These are phyloP conservation scores for Serilophus lunatus DNA, from an alignment of 2,113 vertebrate species.

Conservation along the genomic window DNA sequence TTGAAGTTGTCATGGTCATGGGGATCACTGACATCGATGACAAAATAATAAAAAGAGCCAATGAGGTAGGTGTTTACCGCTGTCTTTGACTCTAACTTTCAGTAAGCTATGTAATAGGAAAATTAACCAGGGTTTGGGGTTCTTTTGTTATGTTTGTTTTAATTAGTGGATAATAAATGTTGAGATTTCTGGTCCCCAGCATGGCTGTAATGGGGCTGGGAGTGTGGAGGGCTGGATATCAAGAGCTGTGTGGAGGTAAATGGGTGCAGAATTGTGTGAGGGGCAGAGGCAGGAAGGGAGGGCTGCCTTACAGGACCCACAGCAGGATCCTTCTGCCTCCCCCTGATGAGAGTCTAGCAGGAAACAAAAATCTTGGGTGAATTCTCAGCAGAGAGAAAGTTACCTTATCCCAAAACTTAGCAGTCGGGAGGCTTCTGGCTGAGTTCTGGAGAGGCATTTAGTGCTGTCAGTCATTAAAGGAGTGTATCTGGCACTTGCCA, in stretches of 20 bases:
- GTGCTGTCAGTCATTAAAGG: accelerated
- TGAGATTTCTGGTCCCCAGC: neutral
- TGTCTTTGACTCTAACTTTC: neutral
- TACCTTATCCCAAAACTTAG: neutral
- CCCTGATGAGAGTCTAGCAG: neutral
- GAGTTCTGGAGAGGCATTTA: neutral
- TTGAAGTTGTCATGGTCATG: constrained; percentile 89
- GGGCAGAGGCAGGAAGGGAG: neutral
- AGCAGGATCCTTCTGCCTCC: neutral
- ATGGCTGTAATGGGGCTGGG: neutral
- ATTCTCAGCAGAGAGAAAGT: neutral
- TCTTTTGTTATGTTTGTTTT: neutral
- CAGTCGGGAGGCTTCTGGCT: neutral
- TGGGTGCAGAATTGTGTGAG: neutral
- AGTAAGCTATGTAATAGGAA: neutral
- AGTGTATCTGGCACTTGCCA: accelerated
- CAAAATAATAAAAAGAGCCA: constrained; percentile 88
- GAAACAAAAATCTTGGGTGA: neutral
- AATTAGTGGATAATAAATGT: neutral
- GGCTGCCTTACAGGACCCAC: accelerated
- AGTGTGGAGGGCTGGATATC: accelerated
- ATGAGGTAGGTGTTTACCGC: constrained; percentile 75
- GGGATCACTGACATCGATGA: constrained; percentile 96
- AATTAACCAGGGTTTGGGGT: neutral
- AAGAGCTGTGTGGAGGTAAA: neutral